Conservation (phyloP, 2,888 invertebrate species). For the Marasmarcha lunaedactyla region DNA sequence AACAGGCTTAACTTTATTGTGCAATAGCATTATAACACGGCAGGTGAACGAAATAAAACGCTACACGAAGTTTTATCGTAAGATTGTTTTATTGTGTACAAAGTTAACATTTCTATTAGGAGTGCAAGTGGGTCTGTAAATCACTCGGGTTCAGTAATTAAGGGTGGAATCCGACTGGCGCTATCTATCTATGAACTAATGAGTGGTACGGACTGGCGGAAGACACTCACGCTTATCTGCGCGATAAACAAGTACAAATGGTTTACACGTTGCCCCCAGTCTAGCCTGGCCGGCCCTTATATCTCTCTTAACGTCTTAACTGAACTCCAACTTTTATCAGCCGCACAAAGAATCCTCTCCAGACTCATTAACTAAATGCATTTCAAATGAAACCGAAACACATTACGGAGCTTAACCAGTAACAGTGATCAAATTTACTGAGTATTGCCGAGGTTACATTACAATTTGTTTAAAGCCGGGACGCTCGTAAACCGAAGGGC, state of each 20-base stretch:
- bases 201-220: conserved; percentile 41
- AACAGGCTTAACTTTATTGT: neutral
- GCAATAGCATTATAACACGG: neutral
- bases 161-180: conserved; percentile 37
- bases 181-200: conserved; percentile 53
- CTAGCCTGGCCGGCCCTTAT: conserved; percentile 41
- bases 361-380: conserved; percentile 42
- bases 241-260: conserved; percentile 64
- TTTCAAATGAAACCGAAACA: conserved; percentile 24
- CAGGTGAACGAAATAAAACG: conserved; percentile 1
- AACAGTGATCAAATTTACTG: neutral
- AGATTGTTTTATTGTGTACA: neutral
- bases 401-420: conserved; percentile 9
- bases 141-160: conserved; percentile 50
- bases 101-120: conserved; percentile 13
- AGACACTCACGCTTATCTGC: conserved; percentile 49
- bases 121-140: conserved; percentile 32
- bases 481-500: neutral
- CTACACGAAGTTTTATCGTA: neutral
- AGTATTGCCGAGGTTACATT: neutral
- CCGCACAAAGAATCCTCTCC: conserved; percentile 33
- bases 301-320: conserved; percentile 51
- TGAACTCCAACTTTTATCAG: conserved; percentile 47
- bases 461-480: neutral
- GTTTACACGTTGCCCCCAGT: conserved; percentile 49